Percentiles rank a stretch among this genome's conserved stretches.
Conservation (phyloP, 2,113 vertebrate genomes). For the Antechinus flavipes region DNA sequence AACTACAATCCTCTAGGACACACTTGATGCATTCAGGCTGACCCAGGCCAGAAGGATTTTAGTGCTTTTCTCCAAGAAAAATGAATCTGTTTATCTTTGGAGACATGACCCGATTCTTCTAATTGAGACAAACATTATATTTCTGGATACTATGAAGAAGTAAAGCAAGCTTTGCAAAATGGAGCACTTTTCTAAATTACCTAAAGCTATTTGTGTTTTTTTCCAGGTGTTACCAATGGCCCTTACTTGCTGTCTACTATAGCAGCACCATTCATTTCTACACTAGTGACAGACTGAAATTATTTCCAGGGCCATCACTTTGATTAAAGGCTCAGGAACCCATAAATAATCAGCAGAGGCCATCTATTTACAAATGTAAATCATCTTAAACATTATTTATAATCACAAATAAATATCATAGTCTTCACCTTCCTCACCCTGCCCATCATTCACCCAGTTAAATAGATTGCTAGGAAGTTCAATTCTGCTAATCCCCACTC, state of each 20-base stretch:
- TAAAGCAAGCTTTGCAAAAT: slow-evolving; percentile 67
- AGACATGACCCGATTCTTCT: slow-evolving; percentile 71
- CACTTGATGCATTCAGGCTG: slow-evolving; percentile 37
- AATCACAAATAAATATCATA: slow-evolving; percentile 60
- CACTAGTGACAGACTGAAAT: slow-evolving; percentile 68
- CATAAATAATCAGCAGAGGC: slow-evolving; percentile 69
- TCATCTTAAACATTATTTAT: slow-evolving; percentile 61
- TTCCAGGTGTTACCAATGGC: slow-evolving; percentile 60
- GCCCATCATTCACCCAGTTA: slow-evolving; percentile 30
- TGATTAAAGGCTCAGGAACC: slow-evolving; percentile 68
- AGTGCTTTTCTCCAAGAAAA: slow-evolving; percentile 63
- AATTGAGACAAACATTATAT: slow-evolving; percentile 73
- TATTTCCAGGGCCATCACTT: slow-evolving; percentile 71
- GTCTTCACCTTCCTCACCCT: slow-evolving; percentile 28
- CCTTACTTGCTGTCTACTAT: slow-evolving; percentile 35
- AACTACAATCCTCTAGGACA: background rate
- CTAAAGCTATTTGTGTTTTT: slow-evolving; percentile 70
- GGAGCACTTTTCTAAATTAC: slow-evolving; percentile 75
- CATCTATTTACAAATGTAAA: slow-evolving; percentile 73
- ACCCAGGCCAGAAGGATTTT: slow-evolving; percentile 44
- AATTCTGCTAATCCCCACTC: slow-evolving; percentile 32
- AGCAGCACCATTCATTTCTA: slow-evolving; percentile 66
- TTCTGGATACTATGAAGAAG: slow-evolving; percentile 49
- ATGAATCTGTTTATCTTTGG: slow-evolving; percentile 66
- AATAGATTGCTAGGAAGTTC: background rate